Percentiles rank a stretch among this genome's conserved stretches.
phyloP scores from a whole-genome alignment of 1,140 invertebrate species.

The Choristoneura fumiferana region DNA sequence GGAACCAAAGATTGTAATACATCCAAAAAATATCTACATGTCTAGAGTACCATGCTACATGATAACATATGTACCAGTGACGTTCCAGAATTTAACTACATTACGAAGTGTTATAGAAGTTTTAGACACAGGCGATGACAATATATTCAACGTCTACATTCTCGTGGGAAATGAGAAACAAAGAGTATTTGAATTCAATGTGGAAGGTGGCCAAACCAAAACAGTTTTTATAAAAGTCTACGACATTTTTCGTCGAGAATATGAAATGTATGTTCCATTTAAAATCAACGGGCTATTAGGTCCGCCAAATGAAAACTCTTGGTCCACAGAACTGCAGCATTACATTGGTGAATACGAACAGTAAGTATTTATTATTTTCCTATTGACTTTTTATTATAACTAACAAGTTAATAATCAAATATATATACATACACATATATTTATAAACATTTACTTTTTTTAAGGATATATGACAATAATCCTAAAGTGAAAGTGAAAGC shows the following conservation, averaged over 20 bases:
- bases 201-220: slow-evolving; percentile 60
- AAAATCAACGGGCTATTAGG: slow-evolving; percentile 63
- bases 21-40: slow-evolving; percentile 63
- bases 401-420: no score
- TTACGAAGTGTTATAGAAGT: slow-evolving; percentile 50
- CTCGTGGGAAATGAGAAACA: slow-evolving; percentile 55
- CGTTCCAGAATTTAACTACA: slow-evolving; percentile 56
- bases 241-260: slow-evolving; percentile 60
- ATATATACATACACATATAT: no score
- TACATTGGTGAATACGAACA: slow-evolving; percentile 56
- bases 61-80: slow-evolving; percentile 60
- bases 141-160: slow-evolving; percentile 59
- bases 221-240: slow-evolving; percentile 60
- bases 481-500: slow-evolving; percentile 54
- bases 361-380: slow-evolving; percentile 33
- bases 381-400: no score
- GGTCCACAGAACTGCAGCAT: slow-evolving; percentile 51
- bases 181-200: slow-evolving; percentile 45
- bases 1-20: slow-evolving; percentile 60
- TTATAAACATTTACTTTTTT: slow-evolving; percentile 20
- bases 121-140: slow-evolving; percentile 54
- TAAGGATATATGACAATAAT: slow-evolving; percentile 61
- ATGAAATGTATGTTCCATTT: slow-evolving; percentile 70
- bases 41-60: slow-evolving; percentile 56
- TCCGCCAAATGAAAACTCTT: slow-evolving; percentile 47